phyloP scores from a whole-genome alignment of 2,888 invertebrate genomes.

The Hofmannophila pseudospretella region DNA sequence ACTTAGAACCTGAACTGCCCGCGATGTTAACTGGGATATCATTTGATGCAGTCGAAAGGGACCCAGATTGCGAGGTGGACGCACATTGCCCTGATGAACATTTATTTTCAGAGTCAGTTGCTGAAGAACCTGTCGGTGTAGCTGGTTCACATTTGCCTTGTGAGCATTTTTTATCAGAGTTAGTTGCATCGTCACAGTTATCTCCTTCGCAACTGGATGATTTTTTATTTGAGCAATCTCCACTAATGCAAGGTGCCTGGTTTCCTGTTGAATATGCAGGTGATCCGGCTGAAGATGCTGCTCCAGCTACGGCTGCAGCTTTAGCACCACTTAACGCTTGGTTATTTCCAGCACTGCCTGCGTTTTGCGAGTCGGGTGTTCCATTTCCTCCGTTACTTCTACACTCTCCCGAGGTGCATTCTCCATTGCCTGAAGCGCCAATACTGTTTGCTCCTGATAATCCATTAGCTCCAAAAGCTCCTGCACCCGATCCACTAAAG shows the following conservation, averaged over 20 bases:
- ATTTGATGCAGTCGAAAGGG: conserved; percentile 7
- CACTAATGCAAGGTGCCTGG: conserved; percentile 20
- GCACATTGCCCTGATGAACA: conserved; percentile 13
- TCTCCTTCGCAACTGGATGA: conserved; percentile 33
- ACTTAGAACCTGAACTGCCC: conserved; percentile 13
- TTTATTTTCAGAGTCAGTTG: conserved; percentile 1
- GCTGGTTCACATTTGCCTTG: conserved; percentile 16
- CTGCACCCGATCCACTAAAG: conserved; percentile 40
- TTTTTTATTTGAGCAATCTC: conserved; percentile 20
- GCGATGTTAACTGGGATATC: conserved; percentile 23
- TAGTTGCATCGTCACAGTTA: conserved; percentile 25
- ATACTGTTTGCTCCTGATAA: conserved; percentile 7
- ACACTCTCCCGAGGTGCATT: conserved; percentile 22
- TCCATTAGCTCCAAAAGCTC: conserved; percentile 5
- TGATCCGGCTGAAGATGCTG: conserved; percentile 19
- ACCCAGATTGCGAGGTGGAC: background rate
- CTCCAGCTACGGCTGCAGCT: conserved; percentile 21
- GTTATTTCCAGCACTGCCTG: conserved; percentile 8
- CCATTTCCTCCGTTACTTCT: conserved; percentile 10
- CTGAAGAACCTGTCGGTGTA: background rate
- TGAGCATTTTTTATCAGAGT: conserved; percentile 26
- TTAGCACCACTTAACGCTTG: conserved; percentile 18
- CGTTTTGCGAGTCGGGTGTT: conserved; percentile 5
- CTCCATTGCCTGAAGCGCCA: conserved; percentile 9
- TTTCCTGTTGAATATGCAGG: conserved; percentile 10